Conservation (phyloP, 1,140 invertebrate genomes). For the Delia radicum region DNA sequence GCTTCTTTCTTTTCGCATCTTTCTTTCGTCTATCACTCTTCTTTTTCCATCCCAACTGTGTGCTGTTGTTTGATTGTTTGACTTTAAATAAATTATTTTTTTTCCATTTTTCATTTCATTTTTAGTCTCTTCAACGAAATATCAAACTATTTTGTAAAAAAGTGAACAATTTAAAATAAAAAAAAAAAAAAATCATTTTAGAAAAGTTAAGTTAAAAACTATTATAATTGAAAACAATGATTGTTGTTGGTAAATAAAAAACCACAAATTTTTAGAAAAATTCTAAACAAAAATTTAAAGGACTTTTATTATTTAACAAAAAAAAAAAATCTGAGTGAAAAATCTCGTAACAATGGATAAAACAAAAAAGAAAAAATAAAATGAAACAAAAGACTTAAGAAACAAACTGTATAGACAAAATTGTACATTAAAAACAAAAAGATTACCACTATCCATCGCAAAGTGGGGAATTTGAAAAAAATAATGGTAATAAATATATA, state of each 20-base stretch:
- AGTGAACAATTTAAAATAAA: background rate
- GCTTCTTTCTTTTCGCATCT: background rate
- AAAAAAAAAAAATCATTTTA: background rate
- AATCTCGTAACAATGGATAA: no score
- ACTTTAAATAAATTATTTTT: no score
- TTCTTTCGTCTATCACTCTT: background rate
- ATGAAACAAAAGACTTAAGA: no score
- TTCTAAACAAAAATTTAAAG: no score
- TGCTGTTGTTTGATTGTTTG: conserved; percentile 17
- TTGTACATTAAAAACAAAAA: no score
- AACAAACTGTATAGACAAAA: no score
- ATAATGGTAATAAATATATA: no score
- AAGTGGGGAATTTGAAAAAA: no score
- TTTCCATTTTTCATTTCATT: conserved; percentile 27
- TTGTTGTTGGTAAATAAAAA: background rate
- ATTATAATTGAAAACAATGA: background rate
- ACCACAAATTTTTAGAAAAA: background rate
- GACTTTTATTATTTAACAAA: no score
- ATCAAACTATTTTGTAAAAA: background rate
- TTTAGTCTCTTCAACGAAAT: background rate
- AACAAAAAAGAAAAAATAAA: no score
- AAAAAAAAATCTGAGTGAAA: no score
- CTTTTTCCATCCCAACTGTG: background rate
- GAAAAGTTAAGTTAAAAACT: background rate
- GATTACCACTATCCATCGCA: no score